Evolutionary conservation across 2,888 invertebrate species (phyloP).

Genomic region (Ornithoptera priamus): DNA sequence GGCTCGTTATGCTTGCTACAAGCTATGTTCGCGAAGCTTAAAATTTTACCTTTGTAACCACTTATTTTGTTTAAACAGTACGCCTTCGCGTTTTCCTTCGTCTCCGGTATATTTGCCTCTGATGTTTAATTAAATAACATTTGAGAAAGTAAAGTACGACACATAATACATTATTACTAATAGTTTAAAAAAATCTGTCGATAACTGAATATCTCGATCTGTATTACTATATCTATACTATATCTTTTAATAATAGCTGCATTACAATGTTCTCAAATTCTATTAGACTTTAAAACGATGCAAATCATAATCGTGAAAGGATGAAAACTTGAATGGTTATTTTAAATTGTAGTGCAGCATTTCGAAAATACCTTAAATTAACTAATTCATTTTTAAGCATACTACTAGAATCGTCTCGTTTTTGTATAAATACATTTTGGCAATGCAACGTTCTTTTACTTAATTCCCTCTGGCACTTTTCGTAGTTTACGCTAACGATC

Average conservation of each 20-base stretch:
- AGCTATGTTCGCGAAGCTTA: constrained; percentile 5
- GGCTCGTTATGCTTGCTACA: background rate
- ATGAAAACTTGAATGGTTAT: background rate
- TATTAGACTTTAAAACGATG: too few species aligned
- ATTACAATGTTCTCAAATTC: too few species aligned
- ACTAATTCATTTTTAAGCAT: background rate
- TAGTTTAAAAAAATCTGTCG: background rate
- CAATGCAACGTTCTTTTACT: too few species aligned
- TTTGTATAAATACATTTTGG: background rate
- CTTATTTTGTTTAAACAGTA: constrained; percentile 7
- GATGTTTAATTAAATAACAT: background rate
- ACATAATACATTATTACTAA: background rate
- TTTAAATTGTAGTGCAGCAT: background rate
- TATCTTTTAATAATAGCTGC: too few species aligned
- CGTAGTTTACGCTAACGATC: background rate
- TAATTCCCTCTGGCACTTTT: background rate
- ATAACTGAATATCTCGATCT: too few species aligned
- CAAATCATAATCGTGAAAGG: background rate
- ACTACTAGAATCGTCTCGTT: constrained; percentile 2
- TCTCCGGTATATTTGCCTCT: background rate
- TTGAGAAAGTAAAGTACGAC: background rate
- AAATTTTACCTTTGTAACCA: constrained; percentile 14
- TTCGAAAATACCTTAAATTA: background rate
- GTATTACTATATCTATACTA: too few species aligned
- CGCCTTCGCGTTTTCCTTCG: background rate